Evolutionary conservation across 2,888 invertebrate species (phyloP).

Genomic region (Alentia gelatinosa): DNA sequence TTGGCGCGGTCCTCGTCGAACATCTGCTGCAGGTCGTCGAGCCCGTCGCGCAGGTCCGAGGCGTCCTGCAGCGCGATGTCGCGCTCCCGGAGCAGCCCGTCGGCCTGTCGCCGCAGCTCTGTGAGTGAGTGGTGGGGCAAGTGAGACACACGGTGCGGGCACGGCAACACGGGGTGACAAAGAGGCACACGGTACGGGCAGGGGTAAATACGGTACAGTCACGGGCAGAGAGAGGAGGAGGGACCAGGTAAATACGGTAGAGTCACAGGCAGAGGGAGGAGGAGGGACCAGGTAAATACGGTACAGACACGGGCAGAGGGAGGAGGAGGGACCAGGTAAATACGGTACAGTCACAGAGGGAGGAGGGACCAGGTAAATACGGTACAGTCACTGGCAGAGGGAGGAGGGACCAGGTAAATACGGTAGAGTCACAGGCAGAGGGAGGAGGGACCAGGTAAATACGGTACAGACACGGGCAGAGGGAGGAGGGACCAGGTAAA

Average conservation of each 20-base stretch:
- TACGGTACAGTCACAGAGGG: no score
- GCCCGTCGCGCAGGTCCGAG: constrained; percentile 16
- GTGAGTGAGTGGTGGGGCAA: not conserved
- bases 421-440: no score
- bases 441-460: no score
- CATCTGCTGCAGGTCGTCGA: constrained; percentile 53
- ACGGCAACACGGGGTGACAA: not conserved
- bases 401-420: no score
- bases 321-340: no score
- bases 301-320: no score
- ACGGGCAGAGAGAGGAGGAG: not conserved
- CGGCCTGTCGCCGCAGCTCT: constrained; percentile 29
- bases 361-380: no score
- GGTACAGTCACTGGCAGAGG: no score
- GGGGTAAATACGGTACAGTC: not conserved
- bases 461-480: no score
- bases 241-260: not conserved
- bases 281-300: no score
- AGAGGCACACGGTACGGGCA: not conserved
- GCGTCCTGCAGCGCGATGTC: constrained; percentile 42
- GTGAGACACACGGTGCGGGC: not conserved
- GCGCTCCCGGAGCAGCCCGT: constrained; percentile 26
- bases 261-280: not conserved
- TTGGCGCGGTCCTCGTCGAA: constrained; percentile 52
- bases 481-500: no score